Percentiles rank a stretch among this genome's conserved stretches.
Evolutionary conservation across 2,888 invertebrate species (phyloP).

Genomic region (Stomorhina lunata): DNA sequence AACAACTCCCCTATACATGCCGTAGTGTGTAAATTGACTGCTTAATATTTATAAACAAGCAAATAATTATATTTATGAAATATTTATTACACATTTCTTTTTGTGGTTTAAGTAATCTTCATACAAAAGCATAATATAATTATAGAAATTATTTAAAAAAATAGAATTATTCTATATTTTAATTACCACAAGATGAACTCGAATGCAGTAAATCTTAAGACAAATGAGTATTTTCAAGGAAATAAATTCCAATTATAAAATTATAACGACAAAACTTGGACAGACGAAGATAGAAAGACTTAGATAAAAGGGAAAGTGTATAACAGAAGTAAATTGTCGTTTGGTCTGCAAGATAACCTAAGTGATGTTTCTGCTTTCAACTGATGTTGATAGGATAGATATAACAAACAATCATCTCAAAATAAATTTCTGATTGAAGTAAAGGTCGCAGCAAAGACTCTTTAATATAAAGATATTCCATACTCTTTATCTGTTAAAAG

Average conservation of each 20-base stretch:
- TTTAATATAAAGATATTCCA: too few species aligned
- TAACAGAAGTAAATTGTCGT: too few species aligned
- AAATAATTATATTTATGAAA: neutral
- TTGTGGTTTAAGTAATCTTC: conserved; percentile 2
- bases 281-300: too few species aligned
- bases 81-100: neutral
- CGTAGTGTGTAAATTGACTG: neutral
- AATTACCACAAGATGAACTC: neutral
- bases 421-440: too few species aligned
- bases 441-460: too few species aligned
- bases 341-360: too few species aligned
- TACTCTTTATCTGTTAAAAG: too few species aligned
- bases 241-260: neutral
- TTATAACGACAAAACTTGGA: too few species aligned
- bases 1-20: neutral
- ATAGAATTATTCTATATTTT: neutral
- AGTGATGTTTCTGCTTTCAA: too few species aligned
- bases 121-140: neutral
- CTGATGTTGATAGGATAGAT: too few species aligned
- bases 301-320: too few species aligned
- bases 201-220: neutral
- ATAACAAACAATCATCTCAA: too few species aligned
- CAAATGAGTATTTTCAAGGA: neutral
- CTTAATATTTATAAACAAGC: neutral
- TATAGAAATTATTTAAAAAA: neutral